Base-by-base conservation (phyloP, 2,113 vertebrate genomes). In the Poeciliopsis prolifica region DNA sequence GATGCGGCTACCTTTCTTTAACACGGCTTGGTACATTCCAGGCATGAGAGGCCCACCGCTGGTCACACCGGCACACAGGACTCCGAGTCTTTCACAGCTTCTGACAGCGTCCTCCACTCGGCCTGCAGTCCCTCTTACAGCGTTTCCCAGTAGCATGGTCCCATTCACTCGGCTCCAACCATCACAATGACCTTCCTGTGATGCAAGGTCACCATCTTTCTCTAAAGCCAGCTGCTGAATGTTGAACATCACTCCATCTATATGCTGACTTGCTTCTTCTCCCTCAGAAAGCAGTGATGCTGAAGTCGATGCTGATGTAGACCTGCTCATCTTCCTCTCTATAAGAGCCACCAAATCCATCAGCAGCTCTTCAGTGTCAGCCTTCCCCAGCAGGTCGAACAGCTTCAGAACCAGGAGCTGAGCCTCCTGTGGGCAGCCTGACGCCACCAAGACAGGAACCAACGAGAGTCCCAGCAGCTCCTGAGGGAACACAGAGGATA, bases 401-500 rank as follows among this genome's bases (percentile, higher is more conserved):
- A 97, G 88, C 44, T 63, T 85, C 75, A 90, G 76, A 28, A 92
- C 82, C 30, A 96, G 82, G 0, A 42, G 68, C 63, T 89, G 66
- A 0, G 92, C 95, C 26, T 96, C 92, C 4, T 65, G 2, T 1
- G 31, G 48, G 54, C 97, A 98, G 75, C 92, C 89, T 1, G 89
- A 91, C 14, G 87, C 80, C 15, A 90, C 93, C 83, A 97, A 82
- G 5, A 94, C 94, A 0, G 95, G 95, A 1, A 93, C 91, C 62
- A 97, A 62, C 30, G 95, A 87, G 1, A 97, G 89, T 0, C 93
- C 93, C 76, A 96, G 82, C 74, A 97, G 83, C 65, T 94, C 91
- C 5, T 91, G 94, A 42, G 95, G 91, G 29, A 91, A 88, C 2
- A 54, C 51, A 0, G 93, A 88, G 28, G 95, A 85, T 9, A 71